Evolutionary conservation across 2,113 vertebrate species (phyloP), one percentile per base, ranked within the genome.

Genomic region (Oreamnos americanus): DNA sequence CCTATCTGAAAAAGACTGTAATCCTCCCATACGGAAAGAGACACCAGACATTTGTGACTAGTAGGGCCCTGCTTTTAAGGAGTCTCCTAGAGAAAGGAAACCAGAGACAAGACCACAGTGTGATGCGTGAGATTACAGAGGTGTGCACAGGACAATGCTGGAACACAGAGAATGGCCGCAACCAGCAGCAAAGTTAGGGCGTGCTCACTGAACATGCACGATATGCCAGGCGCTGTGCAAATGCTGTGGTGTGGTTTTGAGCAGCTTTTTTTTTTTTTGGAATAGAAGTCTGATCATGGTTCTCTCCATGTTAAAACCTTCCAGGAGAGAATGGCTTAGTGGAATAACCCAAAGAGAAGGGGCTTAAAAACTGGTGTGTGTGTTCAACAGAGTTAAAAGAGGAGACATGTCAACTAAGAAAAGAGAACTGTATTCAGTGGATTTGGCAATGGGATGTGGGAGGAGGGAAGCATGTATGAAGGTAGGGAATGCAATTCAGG

Each of bases 121-220:
- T 8, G 8, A n/a, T 83, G 33, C 33, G 33, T 17, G 60, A 43
- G 53, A 39, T 33, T 28, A 81, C 30, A 64, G 81, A 74, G 25
- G 10, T 55, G 2, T 43, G 15, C 8, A 7, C 39, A 91, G 82
- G 83, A 39, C 1, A 4, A 26, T 21, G 3, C 36, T 2, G 13
- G n/a, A 14, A 84, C n/a, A 45, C n/a, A 45, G 39, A 57, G 6
- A 67, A 76, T 14, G 36, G 43, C 6, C 23, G 12, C 10, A 47
- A 62, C 30, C 60, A 12, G 25, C 0, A 53, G 74, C 17, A 19
- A 36, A 13, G 13, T 14, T 33, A 30, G n/a, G 43, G 17, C 47
- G 1, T 6, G 4, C 57, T 78, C 39, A 13, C 49, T 53, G 30
- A 28, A 39, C 1, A 17, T 2, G 1, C 43, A 4, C 5, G 6